Base-by-base conservation (phyloP, 2,888 invertebrate genomes). In the Macaria notata region DNA sequence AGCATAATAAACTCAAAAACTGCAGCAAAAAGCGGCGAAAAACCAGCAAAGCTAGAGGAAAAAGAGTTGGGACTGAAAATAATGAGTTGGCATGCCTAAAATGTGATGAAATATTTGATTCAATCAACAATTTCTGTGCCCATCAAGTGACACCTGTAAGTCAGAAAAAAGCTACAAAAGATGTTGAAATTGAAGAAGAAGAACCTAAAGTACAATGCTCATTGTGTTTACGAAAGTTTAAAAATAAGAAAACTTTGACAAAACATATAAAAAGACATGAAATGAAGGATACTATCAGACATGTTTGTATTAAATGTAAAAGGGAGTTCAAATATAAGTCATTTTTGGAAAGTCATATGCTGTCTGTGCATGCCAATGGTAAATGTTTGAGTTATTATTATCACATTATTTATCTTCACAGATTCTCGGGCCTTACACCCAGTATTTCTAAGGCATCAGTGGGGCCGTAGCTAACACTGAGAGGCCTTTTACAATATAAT, bases 251-350 rank as follows among this genome's bases (percentile, higher is more conserved):
- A 30, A 79, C 86, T 1, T 69, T 83, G n/a, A 63, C 73, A 0
- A 66, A 73, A 29, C 89, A 89, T 64, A 72, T 88, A 59, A 81
- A 79, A 39, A 75, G 75, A 5, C 88, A 87, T 6, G 76, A 83
- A 49, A 64, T 72, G n/a, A 77, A 72, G 0, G 73, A 79, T 4
- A 72, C 69, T 0, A 64, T 78, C 0, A 82, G 79, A 59, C 82
- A 77, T 9, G 65, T 71, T 3, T 88, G 92, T 56, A 71, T 75
- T 5, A 78, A 79, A 43, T 88, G 92, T 59, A 85, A 89, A 63
- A 65, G 92, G 31, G 93, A 93, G 31, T 94, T 94, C 56, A 91
- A 92, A n/a, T 92, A 93, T 36, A 82, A 88, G 59, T 90, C 92
- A 0, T 92, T 90, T 62, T 76, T 94, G 47, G 88, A 92, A 5